A percentile compares a stretch with the other conserved stretches of the same genome.
phyloP scores from a whole-genome alignment of 2,888 invertebrate genomes.

The Calephelis perditalis region DNA sequence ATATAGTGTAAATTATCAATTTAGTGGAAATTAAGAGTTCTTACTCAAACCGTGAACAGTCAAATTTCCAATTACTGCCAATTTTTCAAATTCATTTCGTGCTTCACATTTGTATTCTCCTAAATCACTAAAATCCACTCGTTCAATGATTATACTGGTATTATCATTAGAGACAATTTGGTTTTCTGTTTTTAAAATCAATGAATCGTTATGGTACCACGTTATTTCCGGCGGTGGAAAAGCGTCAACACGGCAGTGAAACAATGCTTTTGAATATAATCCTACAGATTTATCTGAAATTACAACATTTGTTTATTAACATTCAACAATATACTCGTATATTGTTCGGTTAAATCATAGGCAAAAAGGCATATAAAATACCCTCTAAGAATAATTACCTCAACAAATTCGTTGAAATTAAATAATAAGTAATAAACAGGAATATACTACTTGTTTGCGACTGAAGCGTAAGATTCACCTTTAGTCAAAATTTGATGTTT shows the following conservation, averaged over 20 bases:
- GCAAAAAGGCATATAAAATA: too few relatives aligned
- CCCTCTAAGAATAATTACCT: too few relatives aligned
- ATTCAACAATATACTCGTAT: too few relatives aligned
- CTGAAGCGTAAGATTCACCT: too few relatives aligned
- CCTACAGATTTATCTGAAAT: constrained; percentile 48
- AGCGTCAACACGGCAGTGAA: constrained; percentile 45
- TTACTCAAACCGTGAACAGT: constrained; percentile 53
- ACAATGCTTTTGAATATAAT: constrained; percentile 45
- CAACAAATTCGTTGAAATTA: too few relatives aligned
- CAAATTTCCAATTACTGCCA: constrained; percentile 44
- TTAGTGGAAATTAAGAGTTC: constrained; percentile 21
- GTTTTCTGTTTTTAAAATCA: constrained; percentile 33
- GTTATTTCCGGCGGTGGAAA: constrained; percentile 39
- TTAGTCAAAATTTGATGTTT: too few relatives aligned
- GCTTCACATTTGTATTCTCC: constrained; percentile 75
- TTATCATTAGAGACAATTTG: constrained; percentile 37
- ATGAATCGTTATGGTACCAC: constrained; percentile 58
- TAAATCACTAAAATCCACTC: constrained; percentile 47
- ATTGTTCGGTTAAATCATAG: too few relatives aligned
- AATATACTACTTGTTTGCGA: too few relatives aligned
- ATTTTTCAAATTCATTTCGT: constrained; percentile 60
- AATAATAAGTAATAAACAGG: too few relatives aligned
- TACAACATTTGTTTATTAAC: background rate
- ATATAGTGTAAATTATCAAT: background rate
- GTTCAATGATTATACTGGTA: constrained; percentile 41